Percentiles rank a stretch among this genome's conserved stretches.
phyloP scores from a whole-genome alignment of 2,888 invertebrate genomes.

The Molorchus minor region DNA sequence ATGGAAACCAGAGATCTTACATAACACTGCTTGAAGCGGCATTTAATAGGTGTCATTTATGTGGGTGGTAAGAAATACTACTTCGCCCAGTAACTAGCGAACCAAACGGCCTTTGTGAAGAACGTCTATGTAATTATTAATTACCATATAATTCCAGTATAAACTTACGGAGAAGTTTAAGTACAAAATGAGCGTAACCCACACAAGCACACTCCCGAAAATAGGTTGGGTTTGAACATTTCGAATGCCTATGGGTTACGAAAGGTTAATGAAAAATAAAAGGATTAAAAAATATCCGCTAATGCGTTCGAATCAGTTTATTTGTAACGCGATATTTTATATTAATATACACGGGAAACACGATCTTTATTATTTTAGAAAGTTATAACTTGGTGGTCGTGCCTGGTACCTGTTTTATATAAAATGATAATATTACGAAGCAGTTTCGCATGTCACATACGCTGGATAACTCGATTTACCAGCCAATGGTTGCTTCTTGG shows the following conservation, averaged over 20 bases:
- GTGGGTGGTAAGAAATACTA: too few relatives aligned
- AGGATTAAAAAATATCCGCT: not conserved
- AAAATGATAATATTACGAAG: constrained; percentile 8
- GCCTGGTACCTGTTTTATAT: constrained; percentile 34
- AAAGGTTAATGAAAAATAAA: not conserved
- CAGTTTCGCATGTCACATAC: not conserved
- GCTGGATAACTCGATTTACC: too few relatives aligned
- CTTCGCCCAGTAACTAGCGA: too few relatives aligned
- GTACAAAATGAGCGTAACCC: constrained; percentile 10
- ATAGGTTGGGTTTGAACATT: constrained; percentile 18
- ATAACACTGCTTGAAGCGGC: too few relatives aligned
- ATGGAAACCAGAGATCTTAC: too few relatives aligned
- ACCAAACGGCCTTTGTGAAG: too few relatives aligned
- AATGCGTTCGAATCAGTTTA: not conserved
- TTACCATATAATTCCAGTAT: too few relatives aligned
- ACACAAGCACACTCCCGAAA: constrained; percentile 23
- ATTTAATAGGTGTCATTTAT: too few relatives aligned
- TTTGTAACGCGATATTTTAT: constrained; percentile 11
- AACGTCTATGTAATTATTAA: too few relatives aligned
- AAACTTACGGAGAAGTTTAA: too few relatives aligned
- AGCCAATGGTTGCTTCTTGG: too few relatives aligned
- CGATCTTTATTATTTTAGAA: constrained; percentile 39
- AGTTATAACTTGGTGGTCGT: constrained; percentile 35
- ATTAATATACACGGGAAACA: constrained; percentile 21
- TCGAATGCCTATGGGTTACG: not conserved